A percentile compares a stretch with the other conserved stretches of the same genome.
phyloP scores from a whole-genome alignment of 2,113 vertebrate species.

The Dissostichus mawsoni region DNA sequence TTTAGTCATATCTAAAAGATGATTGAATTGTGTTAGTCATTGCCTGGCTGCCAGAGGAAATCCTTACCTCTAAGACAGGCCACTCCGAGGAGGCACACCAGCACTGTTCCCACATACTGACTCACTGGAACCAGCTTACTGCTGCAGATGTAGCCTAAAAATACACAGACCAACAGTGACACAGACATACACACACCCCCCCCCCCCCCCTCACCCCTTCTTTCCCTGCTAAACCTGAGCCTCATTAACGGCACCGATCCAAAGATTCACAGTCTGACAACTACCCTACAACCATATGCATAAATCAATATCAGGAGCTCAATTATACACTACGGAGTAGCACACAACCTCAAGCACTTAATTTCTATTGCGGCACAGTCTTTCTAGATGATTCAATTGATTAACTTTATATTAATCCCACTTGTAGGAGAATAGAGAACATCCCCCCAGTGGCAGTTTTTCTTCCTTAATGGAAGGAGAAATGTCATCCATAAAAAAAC shows the following conservation, averaged over 20 bases:
- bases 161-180: constrained; percentile 32
- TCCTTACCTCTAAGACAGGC: constrained; percentile 91
- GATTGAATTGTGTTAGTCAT: constrained; percentile 31
- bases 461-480: constrained; percentile 11
- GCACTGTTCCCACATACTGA: constrained; percentile 88
- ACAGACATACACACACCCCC: constrained; percentile 22
- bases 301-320: constrained; percentile 65
- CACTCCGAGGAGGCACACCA: constrained; percentile 90
- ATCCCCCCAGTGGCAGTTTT: constrained; percentile 3
- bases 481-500: constrained; percentile 6
- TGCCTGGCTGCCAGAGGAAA: not conserved
- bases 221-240: constrained; percentile 14
- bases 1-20: constrained; percentile 38
- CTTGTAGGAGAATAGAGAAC: constrained; percentile 36
- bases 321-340: constrained; percentile 57
- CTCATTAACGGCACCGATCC: constrained; percentile 48
- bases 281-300: constrained; percentile 40
- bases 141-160: constrained; percentile 89
- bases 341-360: constrained; percentile 66
- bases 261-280: constrained; percentile 47
- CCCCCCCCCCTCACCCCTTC: no score
- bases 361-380: constrained; percentile 54
- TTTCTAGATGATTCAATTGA: constrained; percentile 56
- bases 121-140: constrained; percentile 89
- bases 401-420: constrained; percentile 61